Evolutionary conservation across 2,888 invertebrate genomes (phyloP).

Genomic region (Nemotelus nigrinus): DNA sequence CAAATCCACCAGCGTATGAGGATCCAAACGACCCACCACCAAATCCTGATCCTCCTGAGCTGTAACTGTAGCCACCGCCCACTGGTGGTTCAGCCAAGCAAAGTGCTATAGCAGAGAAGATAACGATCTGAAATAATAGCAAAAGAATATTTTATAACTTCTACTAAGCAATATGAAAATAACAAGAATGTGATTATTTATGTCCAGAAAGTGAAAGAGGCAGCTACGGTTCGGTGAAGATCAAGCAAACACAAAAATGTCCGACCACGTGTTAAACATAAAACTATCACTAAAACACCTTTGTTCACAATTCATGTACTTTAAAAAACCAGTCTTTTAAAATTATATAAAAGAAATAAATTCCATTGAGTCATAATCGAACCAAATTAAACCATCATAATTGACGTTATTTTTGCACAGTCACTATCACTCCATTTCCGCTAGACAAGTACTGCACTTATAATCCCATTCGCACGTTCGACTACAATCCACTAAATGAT

Average conservation of each 20-base stretch:
- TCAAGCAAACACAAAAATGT: no score
- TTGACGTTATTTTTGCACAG: conserved; percentile 22
- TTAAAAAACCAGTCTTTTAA: no score
- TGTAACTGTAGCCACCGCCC: conserved; percentile 67
- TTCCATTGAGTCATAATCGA: no score
- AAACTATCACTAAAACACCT: no score
- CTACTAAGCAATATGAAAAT: no score
- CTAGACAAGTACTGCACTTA: neutral
- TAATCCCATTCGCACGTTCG: conserved; percentile 41
- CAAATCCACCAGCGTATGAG: conserved; percentile 10
- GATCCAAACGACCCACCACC: conserved; percentile 32
- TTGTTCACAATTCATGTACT: no score
- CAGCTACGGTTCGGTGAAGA: no score
- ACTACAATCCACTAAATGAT: conserved; percentile 10
- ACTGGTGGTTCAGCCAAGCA: conserved; percentile 75
- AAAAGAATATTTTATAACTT: neutral
- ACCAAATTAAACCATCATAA: conserved; percentile 1
- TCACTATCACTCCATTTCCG: conserved; percentile 32
- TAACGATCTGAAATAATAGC: conserved; percentile 72
- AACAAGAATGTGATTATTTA: no score
- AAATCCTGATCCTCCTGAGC: conserved; percentile 35
- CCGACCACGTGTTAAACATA: no score
- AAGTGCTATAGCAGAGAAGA: conserved; percentile 75
- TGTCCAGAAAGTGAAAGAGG: no score
- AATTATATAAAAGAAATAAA: no score